phyloP scores from a whole-genome alignment of 2,113 vertebrate genomes.

The Passer montanus region DNA sequence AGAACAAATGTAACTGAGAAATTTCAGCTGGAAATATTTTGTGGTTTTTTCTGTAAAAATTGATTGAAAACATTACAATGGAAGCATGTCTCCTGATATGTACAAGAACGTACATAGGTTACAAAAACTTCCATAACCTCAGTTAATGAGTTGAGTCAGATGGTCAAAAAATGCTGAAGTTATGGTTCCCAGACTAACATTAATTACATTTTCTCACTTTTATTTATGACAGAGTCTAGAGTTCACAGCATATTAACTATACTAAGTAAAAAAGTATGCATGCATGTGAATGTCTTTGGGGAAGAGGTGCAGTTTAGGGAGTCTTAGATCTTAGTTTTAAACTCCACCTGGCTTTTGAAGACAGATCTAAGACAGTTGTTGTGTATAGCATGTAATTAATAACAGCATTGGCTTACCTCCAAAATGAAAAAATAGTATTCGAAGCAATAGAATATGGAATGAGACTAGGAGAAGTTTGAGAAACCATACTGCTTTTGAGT shows the following conservation, averaged over 20 bases:
- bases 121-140: background rate
- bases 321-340: background rate
- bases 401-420: background rate
- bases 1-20: background rate
- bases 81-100: background rate
- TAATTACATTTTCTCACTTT: background rate
- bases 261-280: background rate
- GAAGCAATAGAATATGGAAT: background rate
- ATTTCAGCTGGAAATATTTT: background rate
- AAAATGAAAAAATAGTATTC: background rate
- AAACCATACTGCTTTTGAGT: background rate
- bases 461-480: background rate
- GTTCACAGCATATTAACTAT: background rate
- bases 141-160: background rate
- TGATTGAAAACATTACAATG: background rate
- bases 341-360: constrained; percentile 20
- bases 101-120: background rate
- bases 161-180: background rate
- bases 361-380: background rate
- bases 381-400: background rate
- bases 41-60: background rate
- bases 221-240: background rate
- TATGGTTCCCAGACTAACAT: background rate
- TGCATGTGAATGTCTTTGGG: background rate
- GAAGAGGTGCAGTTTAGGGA: background rate